Base-by-base conservation (phyloP, 1,140 invertebrate genomes). In the Achroia grisella region DNA sequence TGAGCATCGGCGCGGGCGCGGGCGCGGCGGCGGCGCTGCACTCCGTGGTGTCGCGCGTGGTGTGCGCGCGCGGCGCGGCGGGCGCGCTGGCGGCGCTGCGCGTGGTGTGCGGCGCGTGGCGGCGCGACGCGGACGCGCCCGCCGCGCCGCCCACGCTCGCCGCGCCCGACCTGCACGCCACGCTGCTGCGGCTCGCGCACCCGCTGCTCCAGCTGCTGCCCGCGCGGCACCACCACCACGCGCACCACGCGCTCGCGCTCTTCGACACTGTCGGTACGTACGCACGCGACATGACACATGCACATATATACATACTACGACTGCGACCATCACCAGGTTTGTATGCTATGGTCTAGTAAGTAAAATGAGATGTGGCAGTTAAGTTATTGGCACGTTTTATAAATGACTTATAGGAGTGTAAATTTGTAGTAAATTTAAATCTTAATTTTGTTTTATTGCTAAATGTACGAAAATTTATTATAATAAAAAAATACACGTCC, bases 1-100 rank as follows among this genome's bases (percentile, higher is more conserved):
- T 61, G 0, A 56, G 53, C 12, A 63, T 71, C 2, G 72, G 72
- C 39, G 78, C 69, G 1, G 78, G 78, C 9, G 65, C 66, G 5
- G 75, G 78, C 28, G 75, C 75, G 8, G 72, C 70, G 11, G 41
- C 61, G 6, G 75, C 74, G 28, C 55, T 82, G 12, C 71, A 77
- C 46, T 56, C 64, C 10, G 69, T 82, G 42, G 30, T 82, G 36
- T 71, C 78, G 11, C 70, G 78, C 36, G 70, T 82, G 43, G 56
- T 79, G 27, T 65, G 70, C 42, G 58, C 71, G 12, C 75, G 75
- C 31, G 62, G 71, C 34, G 60, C 62, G 10, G 58, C 42, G 5
- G 72, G 74, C 23, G 77, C 74, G 27, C 56, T 72, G 12, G 57
- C 55, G 1, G 59, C 69, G 14, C 62, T 74, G 39, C 64, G 67